phyloP scores from a whole-genome alignment of 2,113 vertebrate genomes.

The Tupaia chinensis region DNA sequence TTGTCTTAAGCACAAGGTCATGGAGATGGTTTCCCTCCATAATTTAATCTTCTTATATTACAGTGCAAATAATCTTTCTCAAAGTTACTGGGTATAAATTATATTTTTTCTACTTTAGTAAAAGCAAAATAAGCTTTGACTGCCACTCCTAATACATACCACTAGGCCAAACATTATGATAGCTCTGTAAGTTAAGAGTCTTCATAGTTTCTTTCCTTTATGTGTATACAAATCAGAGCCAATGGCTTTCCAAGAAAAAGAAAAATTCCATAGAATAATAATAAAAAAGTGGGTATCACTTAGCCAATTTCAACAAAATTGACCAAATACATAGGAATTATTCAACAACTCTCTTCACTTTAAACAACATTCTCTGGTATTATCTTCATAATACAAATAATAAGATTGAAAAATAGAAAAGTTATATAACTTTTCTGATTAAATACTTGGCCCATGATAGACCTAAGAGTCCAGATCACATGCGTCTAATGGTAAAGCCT shows the following conservation, averaged over 20 bases:
- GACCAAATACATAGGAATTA: not conserved
- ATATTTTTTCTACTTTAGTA: not conserved
- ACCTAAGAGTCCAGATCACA: not conserved
- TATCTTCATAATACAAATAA: not conserved
- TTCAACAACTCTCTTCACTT: not conserved
- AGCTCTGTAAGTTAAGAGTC: not conserved
- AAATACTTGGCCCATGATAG: not conserved
- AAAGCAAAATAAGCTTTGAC: not conserved
- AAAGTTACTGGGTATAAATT: not conserved
- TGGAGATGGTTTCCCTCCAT: not conserved
- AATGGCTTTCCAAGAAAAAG: not conserved
- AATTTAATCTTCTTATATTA: not conserved
- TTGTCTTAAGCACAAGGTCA: too few relatives aligned
- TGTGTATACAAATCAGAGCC: not conserved
- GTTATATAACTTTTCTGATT: not conserved
- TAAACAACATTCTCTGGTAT: not conserved
- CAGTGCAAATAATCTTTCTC: not conserved
- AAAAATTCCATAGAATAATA: not conserved
- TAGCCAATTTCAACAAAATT: not conserved
- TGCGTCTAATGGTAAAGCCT: not conserved
- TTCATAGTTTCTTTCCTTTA: not conserved
- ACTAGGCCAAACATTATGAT: not conserved
- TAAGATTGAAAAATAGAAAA: not conserved
- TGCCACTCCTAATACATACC: not conserved
- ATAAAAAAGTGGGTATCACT: not conserved